phyloP scores from a whole-genome alignment of 2,113 vertebrate genomes.

The Cettia cetti region DNA sequence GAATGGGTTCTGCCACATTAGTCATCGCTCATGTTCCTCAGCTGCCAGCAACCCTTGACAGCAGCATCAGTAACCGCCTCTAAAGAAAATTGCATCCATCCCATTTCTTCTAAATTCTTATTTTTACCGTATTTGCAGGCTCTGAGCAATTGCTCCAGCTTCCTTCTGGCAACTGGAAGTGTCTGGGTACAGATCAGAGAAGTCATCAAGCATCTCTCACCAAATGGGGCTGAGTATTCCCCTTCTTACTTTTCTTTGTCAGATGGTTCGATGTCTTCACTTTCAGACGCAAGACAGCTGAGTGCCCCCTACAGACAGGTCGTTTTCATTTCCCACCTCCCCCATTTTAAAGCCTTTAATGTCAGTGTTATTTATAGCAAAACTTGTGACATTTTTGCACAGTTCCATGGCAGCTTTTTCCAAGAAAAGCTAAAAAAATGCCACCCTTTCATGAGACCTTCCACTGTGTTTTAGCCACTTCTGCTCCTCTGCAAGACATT shows the following conservation, averaged over 20 bases:
- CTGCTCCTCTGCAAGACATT: background rate
- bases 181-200: background rate
- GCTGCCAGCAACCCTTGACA: slow-evolving; percentile 15
- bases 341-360: background rate
- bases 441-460: background rate
- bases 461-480: background rate
- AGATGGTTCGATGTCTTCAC: background rate
- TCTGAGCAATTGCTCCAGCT: slow-evolving; percentile 27
- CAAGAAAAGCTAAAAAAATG: background rate
- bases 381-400: background rate
- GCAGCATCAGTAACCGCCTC: slow-evolving; percentile 46
- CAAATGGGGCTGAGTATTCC: background rate
- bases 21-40: background rate
- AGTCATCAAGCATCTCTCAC: background rate
- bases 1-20: background rate
- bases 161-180: background rate
- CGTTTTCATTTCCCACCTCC: background rate
- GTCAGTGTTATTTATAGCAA: background rate
- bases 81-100: slow-evolving; percentile 10
- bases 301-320: background rate
- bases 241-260: background rate
- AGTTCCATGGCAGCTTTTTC: background rate
- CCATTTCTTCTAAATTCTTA: slow-evolving; percentile 8
- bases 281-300: background rate
- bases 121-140: background rate